Evolutionary conservation across 2,797 vertebrate species (phyloP).

Genomic region (Danio kyathit): DNA sequence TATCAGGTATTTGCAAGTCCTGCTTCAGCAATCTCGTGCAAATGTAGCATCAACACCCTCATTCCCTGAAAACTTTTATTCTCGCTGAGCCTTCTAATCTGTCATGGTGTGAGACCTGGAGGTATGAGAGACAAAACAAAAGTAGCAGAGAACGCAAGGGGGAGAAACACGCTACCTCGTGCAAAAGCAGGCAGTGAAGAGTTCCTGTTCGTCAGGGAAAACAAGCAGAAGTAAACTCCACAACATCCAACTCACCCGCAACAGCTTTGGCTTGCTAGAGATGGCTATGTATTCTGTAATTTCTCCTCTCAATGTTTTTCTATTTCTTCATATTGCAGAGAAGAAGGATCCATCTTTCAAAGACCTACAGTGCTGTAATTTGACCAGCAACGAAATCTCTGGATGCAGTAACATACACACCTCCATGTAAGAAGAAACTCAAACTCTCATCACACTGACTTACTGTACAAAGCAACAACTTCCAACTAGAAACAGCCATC

Average conservation of each 20-base stretch:
- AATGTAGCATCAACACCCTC: slow-evolving; percentile 26
- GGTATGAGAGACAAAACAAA: slow-evolving; percentile 11
- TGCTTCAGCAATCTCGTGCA: slow-evolving; percentile 35
- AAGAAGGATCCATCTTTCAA: slow-evolving; percentile 30
- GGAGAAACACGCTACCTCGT: slow-evolving; percentile 18
- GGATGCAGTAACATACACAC: slow-evolving; percentile 44
- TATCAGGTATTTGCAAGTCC: slow-evolving; percentile 58
- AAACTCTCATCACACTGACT: slow-evolving; percentile 22
- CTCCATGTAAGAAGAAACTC: slow-evolving; percentile 6
- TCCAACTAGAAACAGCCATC: slow-evolving; percentile 2
- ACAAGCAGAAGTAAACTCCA: slow-evolving; percentile 37
- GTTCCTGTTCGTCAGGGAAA: slow-evolving; percentile 11
- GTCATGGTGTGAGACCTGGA: slow-evolving; percentile 17
- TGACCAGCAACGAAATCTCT: slow-evolving; percentile 39
- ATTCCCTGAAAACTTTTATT: slow-evolving; percentile 36
- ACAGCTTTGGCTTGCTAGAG: slow-evolving; percentile 12
- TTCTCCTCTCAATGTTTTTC: slow-evolving; percentile 25
- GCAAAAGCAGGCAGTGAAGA: slow-evolving; percentile 34
- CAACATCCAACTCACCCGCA: slow-evolving; percentile 21
- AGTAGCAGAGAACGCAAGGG: slow-evolving; percentile 4
- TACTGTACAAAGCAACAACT: not conserved
- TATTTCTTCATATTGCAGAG: not conserved
- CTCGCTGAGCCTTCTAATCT: slow-evolving; percentile 28
- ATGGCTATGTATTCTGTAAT: slow-evolving; percentile 18
- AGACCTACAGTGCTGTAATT: slow-evolving; percentile 35